Evolutionary conservation across 2,113 vertebrate genomes (phyloP).

Genomic region (Hoplias malabaricus): DNA sequence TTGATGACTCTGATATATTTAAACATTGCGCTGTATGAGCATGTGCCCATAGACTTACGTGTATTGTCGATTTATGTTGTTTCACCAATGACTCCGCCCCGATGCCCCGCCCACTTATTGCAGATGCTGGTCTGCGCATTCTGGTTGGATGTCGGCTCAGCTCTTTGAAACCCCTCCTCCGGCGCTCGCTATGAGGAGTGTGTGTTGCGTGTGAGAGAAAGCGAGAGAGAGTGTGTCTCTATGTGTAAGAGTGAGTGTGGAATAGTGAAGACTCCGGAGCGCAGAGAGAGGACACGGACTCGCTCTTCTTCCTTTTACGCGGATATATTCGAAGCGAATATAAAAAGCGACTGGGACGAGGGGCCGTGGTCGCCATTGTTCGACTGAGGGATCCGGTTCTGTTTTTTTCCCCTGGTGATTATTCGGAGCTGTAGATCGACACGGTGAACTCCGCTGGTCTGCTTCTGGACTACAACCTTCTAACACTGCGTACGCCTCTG

Average conservation of each 20-base stretch:
- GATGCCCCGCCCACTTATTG: conserved; percentile 60
- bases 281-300: conserved; percentile 43
- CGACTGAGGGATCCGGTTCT: conserved; percentile 7
- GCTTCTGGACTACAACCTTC: conserved; percentile 17
- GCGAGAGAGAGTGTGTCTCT: no score
- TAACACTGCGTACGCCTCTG: not conserved
- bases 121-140: conserved; percentile 52
- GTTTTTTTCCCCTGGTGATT: conserved; percentile 5
- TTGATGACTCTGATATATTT: no score
- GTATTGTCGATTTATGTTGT: not conserved
- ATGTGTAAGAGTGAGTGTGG: conserved; percentile 61
- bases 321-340: not conserved
- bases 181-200: conserved; percentile 79
- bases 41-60: not conserved
- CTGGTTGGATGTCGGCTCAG: conserved; percentile 79
- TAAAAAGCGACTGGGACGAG: not conserved
- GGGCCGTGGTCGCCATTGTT: not conserved
- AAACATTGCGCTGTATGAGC: no score
- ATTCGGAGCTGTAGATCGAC: not conserved
- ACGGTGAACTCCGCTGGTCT: not conserved
- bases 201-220: conserved; percentile 63
- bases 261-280: conserved; percentile 49
- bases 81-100: conserved; percentile 55
- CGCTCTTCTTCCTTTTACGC: conserved; percentile 9
- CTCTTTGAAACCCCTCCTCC: conserved; percentile 78